Conservation (phyloP, 2,888 invertebrate species). For the Galerucella nymphaeae region DNA sequence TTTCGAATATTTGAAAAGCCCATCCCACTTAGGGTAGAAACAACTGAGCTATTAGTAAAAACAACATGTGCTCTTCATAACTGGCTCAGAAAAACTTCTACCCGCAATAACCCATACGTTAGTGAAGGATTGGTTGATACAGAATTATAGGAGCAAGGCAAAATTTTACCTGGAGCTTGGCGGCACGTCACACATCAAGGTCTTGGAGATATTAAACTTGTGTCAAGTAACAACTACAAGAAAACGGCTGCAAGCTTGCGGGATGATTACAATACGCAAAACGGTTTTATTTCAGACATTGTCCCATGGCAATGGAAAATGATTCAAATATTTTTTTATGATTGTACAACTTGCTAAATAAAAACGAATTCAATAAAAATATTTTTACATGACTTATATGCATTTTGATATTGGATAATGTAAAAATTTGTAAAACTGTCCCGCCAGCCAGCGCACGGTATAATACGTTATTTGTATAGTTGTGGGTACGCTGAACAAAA, state of each 20-base stretch:
- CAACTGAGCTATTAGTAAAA: too few relatives aligned
- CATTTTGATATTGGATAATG: not conserved
- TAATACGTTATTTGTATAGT: too few relatives aligned
- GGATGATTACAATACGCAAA: not conserved
- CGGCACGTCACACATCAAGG: not conserved
- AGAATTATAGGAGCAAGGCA: slow-evolving; percentile 1
- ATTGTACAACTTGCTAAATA: not conserved
- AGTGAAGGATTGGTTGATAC: too few relatives aligned
- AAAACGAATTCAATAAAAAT: not conserved
- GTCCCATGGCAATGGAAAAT: not conserved
- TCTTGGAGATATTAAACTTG: not conserved
- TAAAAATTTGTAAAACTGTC: not conserved
- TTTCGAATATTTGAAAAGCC: too few relatives aligned
- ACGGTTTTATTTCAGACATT: not conserved
- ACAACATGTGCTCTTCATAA: too few relatives aligned
- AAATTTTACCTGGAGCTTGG: not conserved
- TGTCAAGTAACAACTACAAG: not conserved
- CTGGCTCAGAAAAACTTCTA: too few relatives aligned
- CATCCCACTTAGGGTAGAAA: too few relatives aligned
- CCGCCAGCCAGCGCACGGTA: too few relatives aligned
- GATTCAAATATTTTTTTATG: not conserved
- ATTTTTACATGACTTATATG: not conserved
- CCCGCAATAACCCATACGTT: too few relatives aligned
- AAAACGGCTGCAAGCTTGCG: not conserved
- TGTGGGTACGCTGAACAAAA: too few relatives aligned